phyloP scores from a whole-genome alignment of 1,140 invertebrate species.

The Drosophila bocki region DNA sequence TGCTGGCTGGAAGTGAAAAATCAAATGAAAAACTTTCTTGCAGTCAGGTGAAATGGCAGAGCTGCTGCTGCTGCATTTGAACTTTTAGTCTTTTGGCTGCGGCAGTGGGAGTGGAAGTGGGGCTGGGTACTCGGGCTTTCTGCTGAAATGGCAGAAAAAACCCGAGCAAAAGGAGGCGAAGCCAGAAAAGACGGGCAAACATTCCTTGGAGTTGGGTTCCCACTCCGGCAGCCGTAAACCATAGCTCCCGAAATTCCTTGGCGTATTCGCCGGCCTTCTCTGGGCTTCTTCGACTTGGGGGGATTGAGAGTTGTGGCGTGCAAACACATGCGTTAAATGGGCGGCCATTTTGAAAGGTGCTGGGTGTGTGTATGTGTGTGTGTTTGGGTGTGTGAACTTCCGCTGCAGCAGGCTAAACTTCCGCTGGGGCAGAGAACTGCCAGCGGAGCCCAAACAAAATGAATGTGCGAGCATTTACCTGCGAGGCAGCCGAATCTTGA shows the following conservation, averaged over 20 bases:
- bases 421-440: conserved; percentile 29
- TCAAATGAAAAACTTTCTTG: conserved; percentile 83
- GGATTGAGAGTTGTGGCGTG: conserved; percentile 52
- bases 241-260: conserved; percentile 53
- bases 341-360: conserved; percentile 66
- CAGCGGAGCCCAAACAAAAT: conserved; percentile 42
- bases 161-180: conserved; percentile 45
- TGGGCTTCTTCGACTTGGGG: conserved; percentile 44
- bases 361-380: conserved; percentile 1
- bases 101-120: conserved; percentile 2
- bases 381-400: conserved; percentile 53
- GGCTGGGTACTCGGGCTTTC: conserved; percentile 47
- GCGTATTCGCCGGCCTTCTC: conserved; percentile 31
- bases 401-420: conserved; percentile 66
- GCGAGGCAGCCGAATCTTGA: conserved; percentile 53
- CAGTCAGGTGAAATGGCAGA: conserved; percentile 79
- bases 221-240: conserved; percentile 31
- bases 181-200: conserved; percentile 50
- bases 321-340: conserved; percentile 81
- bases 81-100: conserved; percentile 76
- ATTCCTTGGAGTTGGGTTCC: conserved; percentile 48
- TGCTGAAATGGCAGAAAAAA: conserved; percentile 78
- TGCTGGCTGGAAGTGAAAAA: conserved; percentile 57
- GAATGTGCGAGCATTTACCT: conserved; percentile 65
- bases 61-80: conserved; percentile 75